Conservation (phyloP, 35 echinoderm and acorn worm species). For the Anneissia japonica region DNA sequence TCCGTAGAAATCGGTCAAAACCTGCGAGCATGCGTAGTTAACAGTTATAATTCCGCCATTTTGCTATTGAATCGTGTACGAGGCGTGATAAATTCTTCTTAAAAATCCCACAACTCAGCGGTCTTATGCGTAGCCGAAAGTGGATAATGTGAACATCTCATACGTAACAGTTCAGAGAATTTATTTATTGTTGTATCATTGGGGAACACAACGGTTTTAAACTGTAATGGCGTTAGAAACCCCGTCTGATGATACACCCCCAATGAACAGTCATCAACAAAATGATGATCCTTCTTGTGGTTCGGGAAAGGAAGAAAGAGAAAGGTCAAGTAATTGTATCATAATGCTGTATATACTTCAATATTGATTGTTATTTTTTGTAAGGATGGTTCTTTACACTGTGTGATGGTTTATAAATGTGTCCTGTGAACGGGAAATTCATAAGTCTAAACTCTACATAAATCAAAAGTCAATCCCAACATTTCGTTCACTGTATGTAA, state of each 20-base stretch:
- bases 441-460: too few species aligned
- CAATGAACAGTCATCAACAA: slow-evolving; percentile 1
- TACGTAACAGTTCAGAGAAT: background rate
- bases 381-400: background rate
- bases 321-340: background rate
- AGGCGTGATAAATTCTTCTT: background rate
- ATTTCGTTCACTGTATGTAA: background rate
- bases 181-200: background rate
- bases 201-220: background rate
- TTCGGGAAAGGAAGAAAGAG: background rate
- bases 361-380: background rate
- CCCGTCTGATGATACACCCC: background rate
- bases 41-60: background rate
- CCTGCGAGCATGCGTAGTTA: background rate
- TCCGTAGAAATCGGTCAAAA: background rate
- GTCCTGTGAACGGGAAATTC: background rate
- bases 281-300: slow-evolving; percentile 1
- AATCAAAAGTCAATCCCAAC: too few species aligned
- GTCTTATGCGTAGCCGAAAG: background rate
- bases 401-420: background rate
- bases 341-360: background rate
- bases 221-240: slow-evolving; percentile 1
- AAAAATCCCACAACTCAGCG: background rate
- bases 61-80: background rate
- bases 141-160: background rate